Base-by-base conservation (phyloP, 2,113 vertebrate genomes). In the Geococcyx californianus region DNA sequence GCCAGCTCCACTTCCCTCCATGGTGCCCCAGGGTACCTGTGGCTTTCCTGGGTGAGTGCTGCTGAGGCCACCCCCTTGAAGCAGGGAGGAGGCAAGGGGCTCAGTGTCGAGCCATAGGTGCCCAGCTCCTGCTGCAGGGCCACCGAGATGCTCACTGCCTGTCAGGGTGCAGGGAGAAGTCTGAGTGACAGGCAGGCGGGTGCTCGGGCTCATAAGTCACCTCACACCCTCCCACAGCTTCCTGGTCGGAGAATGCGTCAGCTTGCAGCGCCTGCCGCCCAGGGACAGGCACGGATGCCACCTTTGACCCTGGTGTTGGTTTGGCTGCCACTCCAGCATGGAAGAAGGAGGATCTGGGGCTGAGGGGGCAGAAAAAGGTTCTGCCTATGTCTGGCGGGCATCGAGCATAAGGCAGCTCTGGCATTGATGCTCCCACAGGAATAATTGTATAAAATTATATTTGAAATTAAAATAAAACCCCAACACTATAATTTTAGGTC, bases 331-430 rank as follows among this genome's bases (percentile, higher is more conserved):
- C 40, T 60, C 9, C 29, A 13, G 29, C 60, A 13, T 28, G 11
- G 49, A 51, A 12, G 20, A 6, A 3, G 6, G 25, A 33, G 11
- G 5, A 7, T 0, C 19, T 3, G 3, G 16, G 69, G 17, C 18
- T 4, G 1, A 8, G 26, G 24, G 36, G 13, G 7, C 24, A 62
- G 29, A 6, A 63, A 15, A 42, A 12, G 33, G 25, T 34, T 33
- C 54, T 24, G 29, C 11, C 6, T 1, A 7, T 2, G 4, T 3
- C n/a, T 1, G 2, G 23, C 0, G 0, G 25, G 24, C 4, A 1
- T 3, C 3, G 1, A 21, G 34, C 0, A 3, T 1, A 5, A 1
- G 44, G 59, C 44, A 28, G 25, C 2, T 10, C 34, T 7, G 10
- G 33, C 38, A 13, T 24, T 1, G 0, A 9, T 0, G 9, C 13